Base-by-base conservation (phyloP, 2,113 vertebrate genomes). In the Telmatochromis brachygnathus region DNA sequence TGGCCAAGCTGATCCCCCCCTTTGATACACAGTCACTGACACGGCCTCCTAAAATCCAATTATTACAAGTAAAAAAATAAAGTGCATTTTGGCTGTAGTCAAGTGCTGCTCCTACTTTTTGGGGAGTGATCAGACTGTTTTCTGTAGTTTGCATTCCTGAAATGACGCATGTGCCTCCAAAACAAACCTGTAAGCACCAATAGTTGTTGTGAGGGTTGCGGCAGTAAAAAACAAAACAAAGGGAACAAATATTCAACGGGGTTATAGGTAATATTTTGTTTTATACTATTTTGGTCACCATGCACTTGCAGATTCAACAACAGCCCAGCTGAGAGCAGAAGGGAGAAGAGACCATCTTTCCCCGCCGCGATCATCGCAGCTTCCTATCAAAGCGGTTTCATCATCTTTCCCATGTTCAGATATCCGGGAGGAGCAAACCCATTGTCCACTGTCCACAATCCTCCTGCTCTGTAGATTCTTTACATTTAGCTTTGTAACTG, bases 241-340 rank as follows among this genome's bases (percentile, higher is more conserved):
- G 28, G 23, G 17, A 75, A 37, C 9, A 89, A 84, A 86, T 60
- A 79, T 93, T 89, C 53, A 54, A 37, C 81, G 70, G 53, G 88
- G 89, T 86, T 92, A 93, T 89, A 93, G 55, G 85, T 81, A 68
- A 88, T 87, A 91, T 89, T 89, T 89, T 89, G 93, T 90, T 85
- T 94, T 86, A 90, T 91, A 94, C 65, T 89, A 85, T 90, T 91
- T 88, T 37, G 89, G 92, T 95, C 94, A 93, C 93, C 95, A 96
- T 96, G 96, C 95, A 96, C 84, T 94, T 96, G 91, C 89, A 94
- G 90, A 93, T 93, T 93, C 87, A 93, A 93, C 86, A 92, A 90
- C 49, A 89, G 65, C 89, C 55, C 83, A 84, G 87, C 68, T 83
- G 56, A 92, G 90, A 86, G 90, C 90, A 92, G 87, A 91, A 86